A percentile compares a stretch with the other conserved stretches of the same genome.
Evolutionary conservation across 2,888 invertebrate genomes (phyloP).

Genomic region (Odiellus spinosus): DNA sequence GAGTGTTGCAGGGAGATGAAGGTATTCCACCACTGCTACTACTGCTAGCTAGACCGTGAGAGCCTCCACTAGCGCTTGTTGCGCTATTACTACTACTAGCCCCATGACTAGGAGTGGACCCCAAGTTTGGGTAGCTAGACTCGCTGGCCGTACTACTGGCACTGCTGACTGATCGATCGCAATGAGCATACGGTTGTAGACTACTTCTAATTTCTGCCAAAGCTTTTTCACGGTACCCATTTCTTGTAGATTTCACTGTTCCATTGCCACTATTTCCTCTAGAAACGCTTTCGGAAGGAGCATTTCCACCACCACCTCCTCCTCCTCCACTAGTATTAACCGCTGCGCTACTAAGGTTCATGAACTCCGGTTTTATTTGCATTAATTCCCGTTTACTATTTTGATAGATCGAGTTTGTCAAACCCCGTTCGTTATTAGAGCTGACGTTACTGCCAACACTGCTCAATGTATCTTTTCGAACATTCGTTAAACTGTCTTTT

Average conservation of each 20-base stretch:
- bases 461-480: neutral
- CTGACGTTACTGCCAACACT: too few relatives aligned
- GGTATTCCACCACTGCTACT: neutral
- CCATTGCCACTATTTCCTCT: neutral
- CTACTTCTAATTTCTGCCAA: slow-evolving; percentile 72
- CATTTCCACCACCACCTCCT: too few relatives aligned
- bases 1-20: neutral
- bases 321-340: too few relatives aligned
- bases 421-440: too few relatives aligned
- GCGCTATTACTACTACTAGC: too few relatives aligned
- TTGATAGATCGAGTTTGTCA: too few relatives aligned
- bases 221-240: slow-evolving; percentile 64
- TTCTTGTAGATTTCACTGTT: slow-evolving; percentile 14
- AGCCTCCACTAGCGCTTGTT: neutral
- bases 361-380: too few relatives aligned
- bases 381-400: too few relatives aligned
- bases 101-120: too few relatives aligned
- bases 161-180: slow-evolving; percentile 16
- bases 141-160: slow-evolving; percentile 17
- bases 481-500: slow-evolving; percentile 1
- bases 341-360: too few relatives aligned
- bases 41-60: neutral
- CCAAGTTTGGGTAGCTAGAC: slow-evolving; percentile 14
- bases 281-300: too few relatives aligned
- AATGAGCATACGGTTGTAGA: slow-evolving; percentile 58